These are phyloP conservation scores for Cuculus canorus DNA, from an alignment of 2,797 vertebrate genomes.

Conservation along the genomic window DNA sequence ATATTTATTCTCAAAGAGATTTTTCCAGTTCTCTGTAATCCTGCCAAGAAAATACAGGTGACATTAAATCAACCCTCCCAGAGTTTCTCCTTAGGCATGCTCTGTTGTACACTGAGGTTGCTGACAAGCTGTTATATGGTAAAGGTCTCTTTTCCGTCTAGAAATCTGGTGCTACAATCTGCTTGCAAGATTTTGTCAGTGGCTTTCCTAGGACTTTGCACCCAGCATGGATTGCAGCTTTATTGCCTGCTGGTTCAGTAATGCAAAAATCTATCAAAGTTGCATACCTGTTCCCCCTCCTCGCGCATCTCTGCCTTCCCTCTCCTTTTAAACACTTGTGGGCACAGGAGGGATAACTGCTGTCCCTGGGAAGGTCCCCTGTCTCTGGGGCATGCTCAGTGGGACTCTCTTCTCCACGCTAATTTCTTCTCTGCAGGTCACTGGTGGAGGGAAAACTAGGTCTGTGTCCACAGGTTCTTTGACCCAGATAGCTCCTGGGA, in stretches of 20 bases:
- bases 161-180: background rate
- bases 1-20: background rate
- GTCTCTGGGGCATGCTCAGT: background rate
- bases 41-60: background rate
- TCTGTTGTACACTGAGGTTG: background rate
- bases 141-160: background rate
- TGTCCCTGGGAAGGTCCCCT: background rate
- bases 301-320: background rate
- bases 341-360: background rate
- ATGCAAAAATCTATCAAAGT: background rate
- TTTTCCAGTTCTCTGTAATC: background rate
- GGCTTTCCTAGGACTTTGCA: background rate
- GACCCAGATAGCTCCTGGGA: background rate
- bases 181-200: background rate
- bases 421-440: background rate
- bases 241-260: background rate
- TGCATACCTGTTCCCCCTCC: rapidly evolving
- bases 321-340: background rate
- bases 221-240: background rate
- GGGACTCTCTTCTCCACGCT: background rate
- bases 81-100: rapidly evolving
- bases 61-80: background rate
- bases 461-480: background rate
- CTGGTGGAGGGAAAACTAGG: background rate
- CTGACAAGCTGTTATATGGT: background rate